A percentile compares a stretch with the other conserved stretches of the same genome.
Conservation (phyloP, 2,797 vertebrate genomes). For the Vireo griseus region DNA sequence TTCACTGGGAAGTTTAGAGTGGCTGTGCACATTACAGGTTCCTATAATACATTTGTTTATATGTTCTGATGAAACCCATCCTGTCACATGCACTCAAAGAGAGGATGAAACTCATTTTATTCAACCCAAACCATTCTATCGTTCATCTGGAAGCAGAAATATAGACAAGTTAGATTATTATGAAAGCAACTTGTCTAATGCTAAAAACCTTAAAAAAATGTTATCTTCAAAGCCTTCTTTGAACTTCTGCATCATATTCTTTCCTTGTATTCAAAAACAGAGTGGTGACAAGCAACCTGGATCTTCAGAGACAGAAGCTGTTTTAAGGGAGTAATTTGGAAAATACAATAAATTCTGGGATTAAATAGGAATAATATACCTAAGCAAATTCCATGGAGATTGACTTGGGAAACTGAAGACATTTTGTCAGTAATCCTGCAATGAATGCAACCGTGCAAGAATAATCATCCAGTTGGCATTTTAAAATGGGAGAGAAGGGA, state of each 20-base stretch:
- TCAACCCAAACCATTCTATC: not conserved
- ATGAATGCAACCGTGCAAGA: not conserved
- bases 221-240: not conserved
- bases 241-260: not conserved
- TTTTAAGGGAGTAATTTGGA: not conserved
- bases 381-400: not conserved
- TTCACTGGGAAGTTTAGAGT: not conserved
- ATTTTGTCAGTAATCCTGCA: not conserved
- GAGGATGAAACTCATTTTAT: not conserved
- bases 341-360: not conserved
- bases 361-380: not conserved
- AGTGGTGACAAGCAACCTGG: not conserved
- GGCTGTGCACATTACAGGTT: not conserved
- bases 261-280: not conserved
- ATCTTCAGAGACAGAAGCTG: not conserved
- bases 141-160: not conserved
- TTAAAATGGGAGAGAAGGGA: not conserved
- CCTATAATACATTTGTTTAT: not conserved
- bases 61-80: not conserved
- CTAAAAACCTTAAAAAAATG: not conserved
- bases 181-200: not conserved
- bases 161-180: not conserved
- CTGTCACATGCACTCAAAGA: fast-evolving
- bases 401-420: not conserved
- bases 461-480: not conserved